A percentile compares a stretch with the other conserved stretches of the same genome.
Evolutionary conservation across 1,140 invertebrate genomes (phyloP).

Genomic region (Microplitis mediator): DNA sequence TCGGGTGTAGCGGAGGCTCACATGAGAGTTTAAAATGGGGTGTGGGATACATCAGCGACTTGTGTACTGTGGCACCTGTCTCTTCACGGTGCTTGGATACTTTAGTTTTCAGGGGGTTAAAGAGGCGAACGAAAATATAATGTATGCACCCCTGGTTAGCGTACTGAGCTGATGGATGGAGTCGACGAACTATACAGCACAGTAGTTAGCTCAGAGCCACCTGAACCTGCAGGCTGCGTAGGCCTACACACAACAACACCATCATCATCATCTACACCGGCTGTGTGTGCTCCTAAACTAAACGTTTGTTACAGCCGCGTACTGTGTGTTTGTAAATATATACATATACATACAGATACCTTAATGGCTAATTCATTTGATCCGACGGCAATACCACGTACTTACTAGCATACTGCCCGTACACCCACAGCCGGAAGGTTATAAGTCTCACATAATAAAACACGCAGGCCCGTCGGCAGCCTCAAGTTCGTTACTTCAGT

Average conservation of each 20-base stretch:
- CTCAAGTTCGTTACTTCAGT: background rate
- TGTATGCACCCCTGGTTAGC: constrained; percentile 52
- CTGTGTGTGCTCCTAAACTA: constrained; percentile 22
- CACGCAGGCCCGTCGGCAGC: background rate
- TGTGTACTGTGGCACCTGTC: constrained; percentile 43
- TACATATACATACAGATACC: constrained; percentile 1
- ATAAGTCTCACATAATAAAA: background rate
- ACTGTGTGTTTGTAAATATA: constrained; percentile 11
- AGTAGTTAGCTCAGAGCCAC: constrained; percentile 36
- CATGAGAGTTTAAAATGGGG: background rate
- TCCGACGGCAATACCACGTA: constrained; percentile 24
- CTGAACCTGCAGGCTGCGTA: constrained; percentile 36
- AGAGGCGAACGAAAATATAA: constrained; percentile 45
- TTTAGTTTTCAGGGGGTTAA: constrained; percentile 9
- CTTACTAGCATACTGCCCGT: constrained; percentile 4
- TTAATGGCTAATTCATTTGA: constrained; percentile 38
- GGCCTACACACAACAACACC: background rate
- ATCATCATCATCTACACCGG: constrained; percentile 25
- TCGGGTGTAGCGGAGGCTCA: background rate
- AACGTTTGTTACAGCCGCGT: constrained; percentile 27
- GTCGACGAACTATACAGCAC: constrained; percentile 20
- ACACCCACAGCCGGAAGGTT: constrained; percentile 9
- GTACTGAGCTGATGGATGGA: constrained; percentile 22
- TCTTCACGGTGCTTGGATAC: constrained; percentile 38
- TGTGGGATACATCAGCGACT: background rate